A percentile compares a stretch with the other conserved stretches of the same genome.
Evolutionary conservation across 2,888 invertebrate genomes (phyloP).

Genomic region (Macaria liturata): DNA sequence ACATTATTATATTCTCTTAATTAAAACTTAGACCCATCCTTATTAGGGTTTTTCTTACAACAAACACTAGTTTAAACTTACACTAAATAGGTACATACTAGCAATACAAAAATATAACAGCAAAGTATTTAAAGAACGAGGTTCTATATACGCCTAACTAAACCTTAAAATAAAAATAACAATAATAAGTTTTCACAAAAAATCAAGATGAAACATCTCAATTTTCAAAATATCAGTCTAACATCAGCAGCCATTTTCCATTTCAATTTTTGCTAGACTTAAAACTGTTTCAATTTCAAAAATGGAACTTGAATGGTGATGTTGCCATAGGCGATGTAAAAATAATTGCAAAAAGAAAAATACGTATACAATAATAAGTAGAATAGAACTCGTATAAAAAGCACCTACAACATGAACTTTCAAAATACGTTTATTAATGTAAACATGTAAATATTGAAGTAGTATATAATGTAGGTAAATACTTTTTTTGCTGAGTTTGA

Average conservation of each 20-base stretch:
- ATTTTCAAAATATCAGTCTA: conserved; percentile 51
- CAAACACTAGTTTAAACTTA: conserved; percentile 16
- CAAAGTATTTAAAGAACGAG: conserved; percentile 27
- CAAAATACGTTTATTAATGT: conserved; percentile 43
- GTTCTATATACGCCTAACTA: conserved; percentile 21
- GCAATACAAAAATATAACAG: conserved; percentile 33
- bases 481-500: conserved; percentile 25
- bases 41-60: conserved; percentile 33
- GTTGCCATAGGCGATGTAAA: conserved; percentile 48
- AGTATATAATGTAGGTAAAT: conserved; percentile 12
- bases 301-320: conserved; percentile 55
- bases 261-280: conserved; percentile 21
- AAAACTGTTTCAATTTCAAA: conserved; percentile 17
- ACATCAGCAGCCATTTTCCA: conserved; percentile 58
- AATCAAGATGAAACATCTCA: conserved; percentile 38
- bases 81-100: conserved; percentile 25
- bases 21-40: conserved; percentile 32
- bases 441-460: conserved; percentile 37
- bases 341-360: conserved; percentile 36
- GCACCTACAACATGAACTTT: conserved; percentile 42
- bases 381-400: conserved; percentile 42
- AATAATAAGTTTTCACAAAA: conserved; percentile 33
- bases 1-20: conserved; percentile 41
- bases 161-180: conserved; percentile 18
- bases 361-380: conserved; percentile 29